These are phyloP conservation scores for Meteorus colon DNA, from an alignment of 2,888 invertebrate genomes.

Conservation along the genomic window DNA sequence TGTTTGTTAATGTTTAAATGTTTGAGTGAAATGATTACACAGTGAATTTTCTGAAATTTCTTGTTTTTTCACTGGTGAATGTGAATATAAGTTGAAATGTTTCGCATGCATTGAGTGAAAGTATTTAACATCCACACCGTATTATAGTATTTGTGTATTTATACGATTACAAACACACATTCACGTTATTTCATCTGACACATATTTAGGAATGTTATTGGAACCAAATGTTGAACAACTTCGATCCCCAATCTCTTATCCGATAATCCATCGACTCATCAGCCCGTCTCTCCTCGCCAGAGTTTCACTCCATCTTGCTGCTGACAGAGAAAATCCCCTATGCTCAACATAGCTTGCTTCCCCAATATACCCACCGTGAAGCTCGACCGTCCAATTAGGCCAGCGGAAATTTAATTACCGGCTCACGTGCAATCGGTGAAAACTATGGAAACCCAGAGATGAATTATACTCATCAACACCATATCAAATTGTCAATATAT, in stretches of 20 bases:
- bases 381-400: slow-evolving; percentile 65
- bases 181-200: background rate
- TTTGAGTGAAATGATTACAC: too few relatives aligned
- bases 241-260: slow-evolving; percentile 43
- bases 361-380: slow-evolving; percentile 60
- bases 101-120: too few relatives aligned
- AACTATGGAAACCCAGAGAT: slow-evolving; percentile 50
- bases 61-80: too few relatives aligned
- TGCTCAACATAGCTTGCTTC: slow-evolving; percentile 55
- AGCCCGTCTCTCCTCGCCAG: slow-evolving; percentile 69
- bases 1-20: background rate
- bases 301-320: slow-evolving; percentile 73
- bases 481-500: slow-evolving; percentile 39
- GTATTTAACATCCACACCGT: too few relatives aligned
- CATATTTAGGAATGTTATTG: slow-evolving; percentile 2
- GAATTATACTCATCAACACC: slow-evolving; percentile 35
- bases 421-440: slow-evolving; percentile 56
- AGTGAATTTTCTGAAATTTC: too few relatives aligned
- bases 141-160: too few relatives aligned
- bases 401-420: slow-evolving; percentile 69
- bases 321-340: slow-evolving; percentile 72
- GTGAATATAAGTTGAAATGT: too few relatives aligned
- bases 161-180: too few relatives aligned
- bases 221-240: slow-evolving; percentile 28
- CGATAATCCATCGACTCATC: slow-evolving; percentile 70